Percentiles rank a stretch among this genome's conserved stretches.
These are phyloP conservation scores for Ruditapes philippinarum DNA, from an alignment of 1,140 invertebrate genomes.

Conservation along the genomic window DNA sequence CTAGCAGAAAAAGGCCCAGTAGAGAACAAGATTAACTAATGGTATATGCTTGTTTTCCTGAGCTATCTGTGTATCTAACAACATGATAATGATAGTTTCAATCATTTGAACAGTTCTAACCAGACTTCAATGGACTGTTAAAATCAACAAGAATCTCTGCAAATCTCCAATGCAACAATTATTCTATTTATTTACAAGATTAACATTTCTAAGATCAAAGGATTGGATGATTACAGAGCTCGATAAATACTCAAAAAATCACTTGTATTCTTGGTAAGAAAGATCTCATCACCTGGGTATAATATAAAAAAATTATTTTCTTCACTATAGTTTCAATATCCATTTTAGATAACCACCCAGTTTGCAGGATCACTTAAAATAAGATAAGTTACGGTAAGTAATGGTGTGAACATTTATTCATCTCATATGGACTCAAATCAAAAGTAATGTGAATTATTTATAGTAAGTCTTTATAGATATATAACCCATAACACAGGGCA, in stretches of 20 bases:
- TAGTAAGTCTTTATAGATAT: too few species aligned
- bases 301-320: too few species aligned
- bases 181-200: constrained; percentile 22
- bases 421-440: too few species aligned
- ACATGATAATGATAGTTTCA: neutral
- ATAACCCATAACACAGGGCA: too few species aligned
- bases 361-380: too few species aligned
- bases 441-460: too few species aligned
- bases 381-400: too few species aligned
- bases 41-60: neutral
- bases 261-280: neutral
- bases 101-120: neutral
- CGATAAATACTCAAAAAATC: neutral
- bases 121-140: constrained; percentile 11
- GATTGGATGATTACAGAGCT: neutral
- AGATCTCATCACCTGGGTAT: too few species aligned
- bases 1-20: too few species aligned
- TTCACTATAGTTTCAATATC: too few species aligned
- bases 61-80: neutral
- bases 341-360: too few species aligned
- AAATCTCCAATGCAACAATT: neutral
- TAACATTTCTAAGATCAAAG: constrained; percentile 35
- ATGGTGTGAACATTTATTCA: too few species aligned
- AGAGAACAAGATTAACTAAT: neutral
- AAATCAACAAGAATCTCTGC: neutral